Evolutionary conservation across 1,140 invertebrate species (phyloP), one percentile per base, ranked within the genome.

Genomic region (Sycophila sp.): DNA sequence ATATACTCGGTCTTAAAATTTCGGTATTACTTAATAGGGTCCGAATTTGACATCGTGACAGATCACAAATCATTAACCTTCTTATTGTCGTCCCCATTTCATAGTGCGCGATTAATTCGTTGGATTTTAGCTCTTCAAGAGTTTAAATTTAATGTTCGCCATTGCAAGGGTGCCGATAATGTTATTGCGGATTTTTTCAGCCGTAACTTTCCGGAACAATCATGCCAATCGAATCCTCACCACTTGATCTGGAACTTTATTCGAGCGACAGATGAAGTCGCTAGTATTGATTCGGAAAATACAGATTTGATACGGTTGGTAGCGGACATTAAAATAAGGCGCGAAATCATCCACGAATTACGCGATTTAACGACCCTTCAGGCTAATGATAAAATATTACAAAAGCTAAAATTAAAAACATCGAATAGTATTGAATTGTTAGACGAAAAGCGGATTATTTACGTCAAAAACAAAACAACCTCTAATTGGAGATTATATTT

Each of bases 91-190:
- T 49, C 58, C 0, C 34, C 24, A 11, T 68, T 13, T 55, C 15
- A 49, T 5, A 62, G 15, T 22, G 3, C 49, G 2, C 30, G 70
- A 8, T 15, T 73, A 11, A 56, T 56, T 0, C 28, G 86, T 26
- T 88, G 86, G 86, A 60, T 70, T 13, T 42, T 85, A 19, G 65
- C 75, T 59, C 51, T 88, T 11, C 82, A 86, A 69, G 74, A 83
- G 45, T 87, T 81, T 75, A 40, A 84, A 55, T 83, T 83, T 67
- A 45, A 76, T 17, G 73, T 88, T 11, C 60, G 75, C 8, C 80
- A 87, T 64, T 73, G 71, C 66, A 58, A 6, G 6, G 73, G 63
- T 24, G 73, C 34, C 28, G 47, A 64, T 36, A 63, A 63, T n/a
- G 26, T 77, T 40, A 73, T 75, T 6, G 79, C 79, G 0, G 79